Conservation (phyloP, 2,797 vertebrate genomes). For the Manis crassicaudata region DNA sequence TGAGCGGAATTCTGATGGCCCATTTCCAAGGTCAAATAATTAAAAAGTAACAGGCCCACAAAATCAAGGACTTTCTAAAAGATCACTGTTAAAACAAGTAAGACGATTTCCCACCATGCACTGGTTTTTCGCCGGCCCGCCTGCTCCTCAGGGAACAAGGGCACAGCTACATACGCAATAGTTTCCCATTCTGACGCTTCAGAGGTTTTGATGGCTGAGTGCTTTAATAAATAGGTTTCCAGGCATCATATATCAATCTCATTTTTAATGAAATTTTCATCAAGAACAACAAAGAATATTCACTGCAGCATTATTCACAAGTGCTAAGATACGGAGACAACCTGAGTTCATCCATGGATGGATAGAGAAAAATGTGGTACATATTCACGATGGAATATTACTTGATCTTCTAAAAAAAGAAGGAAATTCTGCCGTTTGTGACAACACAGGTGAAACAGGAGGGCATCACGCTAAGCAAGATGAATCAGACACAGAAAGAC, state of each 20-base stretch:
- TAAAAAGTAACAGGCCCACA: not conserved
- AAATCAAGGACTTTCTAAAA: not conserved
- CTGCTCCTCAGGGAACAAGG: not conserved
- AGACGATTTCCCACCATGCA: not conserved
- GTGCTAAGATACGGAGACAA: not conserved
- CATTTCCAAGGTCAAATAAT: not conserved
- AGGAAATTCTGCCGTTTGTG: not conserved
- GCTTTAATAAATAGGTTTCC: not conserved
- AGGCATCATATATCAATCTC: not conserved
- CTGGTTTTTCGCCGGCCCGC: not conserved
- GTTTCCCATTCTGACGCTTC: not conserved
- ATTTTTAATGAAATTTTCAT: slow-evolving; percentile 31
- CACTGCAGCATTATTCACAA: not conserved
- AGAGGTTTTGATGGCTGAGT: not conserved
- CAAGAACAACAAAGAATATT: not conserved
- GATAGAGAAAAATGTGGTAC: not conserved
- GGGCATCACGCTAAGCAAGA: not conserved
- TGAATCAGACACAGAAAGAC: not conserved
- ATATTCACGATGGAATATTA: not conserved
- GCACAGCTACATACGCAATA: not conserved
- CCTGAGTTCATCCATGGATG: not conserved
- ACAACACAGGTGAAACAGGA: not conserved
- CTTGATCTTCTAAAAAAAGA: not conserved
- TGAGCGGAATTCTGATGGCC: not conserved
- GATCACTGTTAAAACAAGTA: not conserved